Evolutionary conservation across 2,797 vertebrate genomes (phyloP).

Genomic region (Cryptoblepharus egeriae): DNA sequence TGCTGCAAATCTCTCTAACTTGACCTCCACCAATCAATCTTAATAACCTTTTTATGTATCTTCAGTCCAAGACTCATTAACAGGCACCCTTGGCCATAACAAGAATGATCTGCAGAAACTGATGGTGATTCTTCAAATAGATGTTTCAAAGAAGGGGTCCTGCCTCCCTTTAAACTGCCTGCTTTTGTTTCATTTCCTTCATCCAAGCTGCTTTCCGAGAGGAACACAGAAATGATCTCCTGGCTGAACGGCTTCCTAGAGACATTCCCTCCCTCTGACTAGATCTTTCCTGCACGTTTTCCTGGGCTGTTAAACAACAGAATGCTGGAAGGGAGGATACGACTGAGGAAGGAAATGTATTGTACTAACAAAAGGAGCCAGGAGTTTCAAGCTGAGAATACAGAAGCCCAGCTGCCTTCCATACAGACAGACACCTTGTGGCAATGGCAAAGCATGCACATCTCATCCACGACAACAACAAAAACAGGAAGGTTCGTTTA

Average conservation of each 20-base stretch:
- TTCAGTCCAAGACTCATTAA: background rate
- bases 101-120: background rate
- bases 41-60: background rate
- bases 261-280: conserved; percentile 25
- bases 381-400: conserved; percentile 34
- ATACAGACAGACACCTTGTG: background rate
- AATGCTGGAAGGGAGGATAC: conserved; percentile 2
- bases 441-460: background rate
- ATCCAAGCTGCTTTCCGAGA: conserved; percentile 29
- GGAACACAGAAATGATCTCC: background rate
- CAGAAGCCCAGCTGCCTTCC: conserved; percentile 13
- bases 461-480: conserved; percentile 36
- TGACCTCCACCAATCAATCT: background rate
- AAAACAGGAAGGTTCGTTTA: conserved; percentile 45
- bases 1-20: background rate
- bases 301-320: background rate
- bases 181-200: conserved; percentile 39
- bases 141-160: conserved; percentile 28
- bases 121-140: background rate
- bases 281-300: conserved; percentile 21
- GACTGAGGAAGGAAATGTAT: background rate
- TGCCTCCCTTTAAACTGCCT: conserved; percentile 30
- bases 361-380: conserved; percentile 18
- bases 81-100: too few species aligned
- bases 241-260: background rate